These are phyloP conservation scores for Rhagoletis pomonella DNA, from an alignment of 1,140 invertebrate species.

Conservation along the genomic window DNA sequence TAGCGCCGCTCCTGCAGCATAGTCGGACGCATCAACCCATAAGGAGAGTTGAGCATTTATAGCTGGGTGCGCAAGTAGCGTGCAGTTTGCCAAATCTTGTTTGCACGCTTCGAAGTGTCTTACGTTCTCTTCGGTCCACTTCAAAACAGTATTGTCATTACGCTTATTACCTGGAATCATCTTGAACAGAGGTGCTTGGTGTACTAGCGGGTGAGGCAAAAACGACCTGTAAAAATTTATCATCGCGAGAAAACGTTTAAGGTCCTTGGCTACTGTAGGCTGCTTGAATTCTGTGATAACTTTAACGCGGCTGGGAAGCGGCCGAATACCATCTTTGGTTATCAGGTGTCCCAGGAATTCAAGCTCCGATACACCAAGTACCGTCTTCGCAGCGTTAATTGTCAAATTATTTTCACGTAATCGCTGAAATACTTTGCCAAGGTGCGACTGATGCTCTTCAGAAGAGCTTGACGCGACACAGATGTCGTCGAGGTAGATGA, in stretches of 20 bases:
- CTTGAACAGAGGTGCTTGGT: not conserved
- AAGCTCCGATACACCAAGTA: conserved; percentile 55
- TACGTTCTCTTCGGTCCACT: conserved; percentile 58
- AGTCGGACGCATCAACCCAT: conserved; percentile 57
- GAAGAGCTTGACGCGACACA: conserved; percentile 68
- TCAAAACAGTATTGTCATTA: conserved; percentile 60
- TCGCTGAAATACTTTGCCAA: conserved; percentile 59
- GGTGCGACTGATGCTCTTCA: conserved; percentile 65
- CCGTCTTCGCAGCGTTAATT: conserved; percentile 67
- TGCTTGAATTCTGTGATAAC: not conserved
- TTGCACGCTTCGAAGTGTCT: conserved; percentile 63
- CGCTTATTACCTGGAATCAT: conserved; percentile 16
- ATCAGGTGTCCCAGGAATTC: too few species aligned
- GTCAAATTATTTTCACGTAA: conserved; percentile 62
- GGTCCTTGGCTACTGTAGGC: not conserved
- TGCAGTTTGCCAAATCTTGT: conserved; percentile 58
- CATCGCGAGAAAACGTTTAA: conserved; percentile 29
- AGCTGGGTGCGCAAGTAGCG: conserved; percentile 49
- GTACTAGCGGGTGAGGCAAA: not conserved
- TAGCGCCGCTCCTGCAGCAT: conserved; percentile 59
- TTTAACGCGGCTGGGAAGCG: not conserved
- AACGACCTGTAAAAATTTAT: conserved; percentile 53
- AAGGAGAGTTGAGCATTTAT: conserved; percentile 2
- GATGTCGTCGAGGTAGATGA: conserved; percentile 76
- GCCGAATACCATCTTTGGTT: conserved; percentile 25